Base-by-base conservation (phyloP, 2,797 vertebrate genomes). In the Melanotaenia boesemani region DNA sequence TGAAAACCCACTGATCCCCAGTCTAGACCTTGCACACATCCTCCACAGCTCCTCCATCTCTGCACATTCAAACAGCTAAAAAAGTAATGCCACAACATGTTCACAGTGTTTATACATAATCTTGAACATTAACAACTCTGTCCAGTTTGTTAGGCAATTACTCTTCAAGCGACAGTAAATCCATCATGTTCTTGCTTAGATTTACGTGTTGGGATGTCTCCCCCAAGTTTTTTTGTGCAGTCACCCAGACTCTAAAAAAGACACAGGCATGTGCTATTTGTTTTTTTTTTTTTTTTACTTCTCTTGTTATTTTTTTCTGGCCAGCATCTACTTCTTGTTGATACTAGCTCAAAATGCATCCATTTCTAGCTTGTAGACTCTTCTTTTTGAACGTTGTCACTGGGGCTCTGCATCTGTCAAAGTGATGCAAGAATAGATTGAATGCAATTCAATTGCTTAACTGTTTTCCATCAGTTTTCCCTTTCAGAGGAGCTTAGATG, bases 1-100 rank as follows among this genome's bases (percentile, higher is more conserved):
- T 32, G 88, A 88, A 89, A 88, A 74, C 85, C 83, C 58, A 48
- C 86, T 87, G 87, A 91, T 93, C 85, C 90, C 56, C 74, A 74
- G 90, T 87, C 91, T 85, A 87, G 87, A 89, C 83, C 87, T 71
- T 62, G 67, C 34, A 13, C 36, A 39, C 81, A 74, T 12, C 20
- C 82, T 72, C 80, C 34, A 44, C 82, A 76, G 58, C 56, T 60
- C 28, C 64, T 39, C 72, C 26, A 64, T 67, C 78, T 77, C 72
- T 30, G n/a, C 76, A 64, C 64, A 69, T 57, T 77, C 72, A 66
- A 46, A 72, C 61, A 30, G 41, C 70, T 77, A 85, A 26, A 30
- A n/a, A 46, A 44, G 50, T 59, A 74, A 63, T 0, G 6, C 48
- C 73, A 73, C 50, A 36, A 22, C 11, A 20, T 68, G 54, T 74